Conservation (phyloP, 2,888 invertebrate genomes). For the Rhodophaea formosa region DNA sequence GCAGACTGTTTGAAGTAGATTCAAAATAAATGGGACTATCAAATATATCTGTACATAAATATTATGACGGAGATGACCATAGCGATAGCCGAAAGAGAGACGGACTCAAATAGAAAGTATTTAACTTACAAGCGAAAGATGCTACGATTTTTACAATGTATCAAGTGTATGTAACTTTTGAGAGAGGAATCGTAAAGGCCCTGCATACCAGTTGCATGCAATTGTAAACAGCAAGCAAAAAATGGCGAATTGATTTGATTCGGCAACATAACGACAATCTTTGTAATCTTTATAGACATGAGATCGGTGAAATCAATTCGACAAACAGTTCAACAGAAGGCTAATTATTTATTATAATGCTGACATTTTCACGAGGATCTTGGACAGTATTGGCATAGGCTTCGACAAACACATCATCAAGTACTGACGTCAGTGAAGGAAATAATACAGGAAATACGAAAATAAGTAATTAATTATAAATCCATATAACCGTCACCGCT, state of each 20-base stretch:
- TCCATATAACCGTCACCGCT: neutral
- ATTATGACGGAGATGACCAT: neutral
- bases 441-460: slow-evolving; percentile 13
- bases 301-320: slow-evolving; percentile 47
- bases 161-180: slow-evolving; percentile 41
- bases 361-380: slow-evolving; percentile 29
- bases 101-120: neutral
- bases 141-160: slow-evolving; percentile 23
- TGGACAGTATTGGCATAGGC: slow-evolving; percentile 3
- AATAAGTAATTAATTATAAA: neutral
- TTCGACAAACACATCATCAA: slow-evolving; percentile 5
- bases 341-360: slow-evolving; percentile 20
- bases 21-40: neutral
- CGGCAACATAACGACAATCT: slow-evolving; percentile 33
- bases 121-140: neutral
- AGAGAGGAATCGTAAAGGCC: slow-evolving; percentile 39
- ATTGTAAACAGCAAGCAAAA: slow-evolving; percentile 54
- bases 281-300: slow-evolving; percentile 36
- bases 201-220: slow-evolving; percentile 32
- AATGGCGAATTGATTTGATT: slow-evolving; percentile 56
- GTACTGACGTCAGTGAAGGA: slow-evolving; percentile 3
- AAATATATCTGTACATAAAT: neutral
- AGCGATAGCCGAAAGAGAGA: neutral
- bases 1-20: neutral
- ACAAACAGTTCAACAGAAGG: slow-evolving; percentile 8